Evolutionary conservation across 2,888 invertebrate species (phyloP), one percentile per base, ranked within the genome.

Genomic region (Aphodius granarius): DNA sequence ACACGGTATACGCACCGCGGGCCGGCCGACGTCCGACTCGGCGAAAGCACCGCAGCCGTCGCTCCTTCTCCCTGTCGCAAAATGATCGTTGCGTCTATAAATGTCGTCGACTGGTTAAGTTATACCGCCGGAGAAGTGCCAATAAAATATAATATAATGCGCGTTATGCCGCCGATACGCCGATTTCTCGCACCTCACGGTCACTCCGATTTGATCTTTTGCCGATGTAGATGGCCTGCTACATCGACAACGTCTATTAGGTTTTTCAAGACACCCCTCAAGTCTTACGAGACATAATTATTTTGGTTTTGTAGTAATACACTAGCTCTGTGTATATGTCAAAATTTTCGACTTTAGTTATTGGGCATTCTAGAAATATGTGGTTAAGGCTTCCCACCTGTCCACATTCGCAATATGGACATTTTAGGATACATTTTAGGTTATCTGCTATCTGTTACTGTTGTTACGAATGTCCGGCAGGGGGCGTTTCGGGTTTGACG

Each of bases 91-190:
- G 75, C 77, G 81, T 81, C 80, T 80, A 82, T 82, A 82, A 82
- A 82, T 80, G 81, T 82, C 82, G 79, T 77, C 81, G 80, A 79
- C 78, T 81, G 79, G 80, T 79, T 81, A 81, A 81, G 80, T 81
- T 81, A 81, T 78, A 77, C 78, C 79, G 80, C 79, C 79, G 78
- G 80, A 81, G 81, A 80, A 81, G 77, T 75, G 75, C 78, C 80
- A 79, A 79, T 80, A 81, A 79, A 78, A 79, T 72, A 78, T 80
- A 79, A 81, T 78, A 75, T 78, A 68, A 68, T 68, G 77, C 77
- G 21, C 77, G 71, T 72, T 77, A 74, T 66, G 78, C 73, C 65
- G 76, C 78, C 80, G 80, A 80, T 78, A 81, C 79, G 80, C 80
- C 73, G 80, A 80, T 80, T 80, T 78, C n/a, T n/a, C 21, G 21